phyloP scores from a whole-genome alignment of 2,888 invertebrate genomes.

The Pandemis cinnamomeana region DNA sequence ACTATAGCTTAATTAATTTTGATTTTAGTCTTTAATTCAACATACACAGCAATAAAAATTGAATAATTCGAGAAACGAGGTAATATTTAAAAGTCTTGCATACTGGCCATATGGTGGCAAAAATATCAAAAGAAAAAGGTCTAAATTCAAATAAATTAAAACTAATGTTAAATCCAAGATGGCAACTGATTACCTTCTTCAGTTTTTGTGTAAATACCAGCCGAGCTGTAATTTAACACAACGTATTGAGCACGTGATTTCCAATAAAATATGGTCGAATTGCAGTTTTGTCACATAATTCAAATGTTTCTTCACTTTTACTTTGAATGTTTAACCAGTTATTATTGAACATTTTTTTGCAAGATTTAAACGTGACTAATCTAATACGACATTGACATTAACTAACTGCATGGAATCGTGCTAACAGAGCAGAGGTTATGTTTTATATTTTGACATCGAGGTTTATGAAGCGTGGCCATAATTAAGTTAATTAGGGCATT shows the following conservation, averaged over 20 bases:
- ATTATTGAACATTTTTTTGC: too few species aligned
- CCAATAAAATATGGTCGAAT: not conserved
- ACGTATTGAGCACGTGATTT: not conserved
- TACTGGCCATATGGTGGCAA: not conserved
- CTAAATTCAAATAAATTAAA: not conserved
- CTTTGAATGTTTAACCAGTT: not conserved
- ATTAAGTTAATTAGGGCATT: not conserved
- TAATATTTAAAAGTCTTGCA: too few species aligned
- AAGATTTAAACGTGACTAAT: too few species aligned
- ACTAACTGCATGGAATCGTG: not conserved
- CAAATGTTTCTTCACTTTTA: not conserved
- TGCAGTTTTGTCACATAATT: not conserved
- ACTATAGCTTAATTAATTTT: too few species aligned
- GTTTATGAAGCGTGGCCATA: conserved; percentile 15
- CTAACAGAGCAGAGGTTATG: conserved; percentile 29
- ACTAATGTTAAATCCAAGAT: not conserved
- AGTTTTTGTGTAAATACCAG: not conserved
- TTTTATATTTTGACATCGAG: not conserved
- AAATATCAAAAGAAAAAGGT: not conserved
- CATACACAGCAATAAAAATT: too few species aligned
- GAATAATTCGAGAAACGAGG: too few species aligned
- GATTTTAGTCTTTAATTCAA: too few species aligned
- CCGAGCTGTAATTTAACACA: not conserved
- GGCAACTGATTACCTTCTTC: not conserved
- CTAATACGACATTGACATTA: conserved; percentile 10